Evolutionary conservation across 2,113 vertebrate species (phyloP).

Genomic region (Forbesichthys papilliferus): DNA sequence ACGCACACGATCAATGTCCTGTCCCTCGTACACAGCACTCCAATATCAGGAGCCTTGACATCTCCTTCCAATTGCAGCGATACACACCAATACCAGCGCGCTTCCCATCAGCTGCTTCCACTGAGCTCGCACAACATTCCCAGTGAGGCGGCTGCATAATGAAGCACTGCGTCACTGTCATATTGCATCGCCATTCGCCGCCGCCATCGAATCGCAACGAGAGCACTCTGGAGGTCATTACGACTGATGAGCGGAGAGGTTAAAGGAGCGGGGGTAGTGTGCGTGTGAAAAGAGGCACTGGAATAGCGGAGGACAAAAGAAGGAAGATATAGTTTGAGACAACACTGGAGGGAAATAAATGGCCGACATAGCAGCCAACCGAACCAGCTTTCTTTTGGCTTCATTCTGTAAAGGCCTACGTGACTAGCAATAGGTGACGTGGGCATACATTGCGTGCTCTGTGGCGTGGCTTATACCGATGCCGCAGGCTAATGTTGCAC

Average conservation of each 20-base stretch:
- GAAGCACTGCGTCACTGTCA: slow-evolving; percentile 59
- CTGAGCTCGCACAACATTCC: slow-evolving; percentile 37
- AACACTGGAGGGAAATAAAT: slow-evolving; percentile 9
- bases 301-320: slow-evolving; percentile 32
- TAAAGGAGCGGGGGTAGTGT: neutral
- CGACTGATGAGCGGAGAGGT: slow-evolving; percentile 42
- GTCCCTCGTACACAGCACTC: slow-evolving; percentile 26
- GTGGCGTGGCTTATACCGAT: slow-evolving; percentile 14
- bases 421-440: slow-evolving; percentile 18
- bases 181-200: slow-evolving; percentile 25
- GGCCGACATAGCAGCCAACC: slow-evolving; percentile 2
- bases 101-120: slow-evolving; percentile 11
- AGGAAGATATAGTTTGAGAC: slow-evolving; percentile 16
- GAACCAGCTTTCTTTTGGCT: slow-evolving; percentile 11
- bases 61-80: slow-evolving; percentile 40
- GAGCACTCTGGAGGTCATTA: slow-evolving; percentile 54
- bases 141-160: slow-evolving; percentile 54
- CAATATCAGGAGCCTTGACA: slow-evolving; percentile 33
- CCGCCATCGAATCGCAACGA: slow-evolving; percentile 41
- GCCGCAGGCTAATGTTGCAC: slow-evolving; percentile 15
- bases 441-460: slow-evolving; percentile 13
- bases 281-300: slow-evolving; percentile 37
- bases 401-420: slow-evolving; percentile 36
- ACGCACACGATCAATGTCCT: slow-evolving; percentile 29
- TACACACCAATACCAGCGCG: neutral